phyloP scores from a whole-genome alignment of 2,797 vertebrate genomes.

The Orestias chungarensis region DNA sequence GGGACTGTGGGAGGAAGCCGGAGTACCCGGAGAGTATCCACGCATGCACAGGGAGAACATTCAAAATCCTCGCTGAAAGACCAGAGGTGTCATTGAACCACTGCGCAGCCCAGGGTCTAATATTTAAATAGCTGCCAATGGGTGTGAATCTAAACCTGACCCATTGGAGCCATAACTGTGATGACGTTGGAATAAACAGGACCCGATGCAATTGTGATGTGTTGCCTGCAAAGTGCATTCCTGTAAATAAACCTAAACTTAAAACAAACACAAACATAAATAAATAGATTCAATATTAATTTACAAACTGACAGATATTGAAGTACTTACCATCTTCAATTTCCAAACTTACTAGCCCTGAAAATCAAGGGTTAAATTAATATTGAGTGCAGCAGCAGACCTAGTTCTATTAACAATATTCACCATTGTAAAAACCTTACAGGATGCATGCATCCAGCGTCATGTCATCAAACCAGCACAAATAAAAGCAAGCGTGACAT shows the following conservation, averaged over 20 bases:
- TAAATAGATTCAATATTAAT: background rate
- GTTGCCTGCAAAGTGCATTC: background rate
- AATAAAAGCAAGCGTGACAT: background rate
- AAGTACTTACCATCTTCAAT: background rate
- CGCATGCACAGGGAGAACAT: no score
- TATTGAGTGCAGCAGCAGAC: background rate
- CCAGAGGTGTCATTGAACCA: no score
- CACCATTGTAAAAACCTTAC: background rate
- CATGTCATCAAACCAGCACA: background rate
- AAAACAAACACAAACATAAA: background rate
- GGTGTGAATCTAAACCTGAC: background rate
- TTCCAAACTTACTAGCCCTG: background rate
- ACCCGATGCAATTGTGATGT: background rate
- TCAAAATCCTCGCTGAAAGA: no score
- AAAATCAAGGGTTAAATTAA: background rate
- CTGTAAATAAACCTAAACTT: background rate
- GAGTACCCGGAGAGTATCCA: no score
- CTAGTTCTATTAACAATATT: background rate
- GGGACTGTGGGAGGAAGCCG: no score
- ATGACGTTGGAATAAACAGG: background rate
- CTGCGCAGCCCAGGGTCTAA: no score
- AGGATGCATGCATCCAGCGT: background rate
- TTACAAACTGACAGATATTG: background rate
- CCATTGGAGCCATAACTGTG: background rate
- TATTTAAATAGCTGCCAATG: no score